Evolutionary conservation across 1,140 invertebrate species (phyloP).

Genomic region (Spodoptera frugiperda): DNA sequence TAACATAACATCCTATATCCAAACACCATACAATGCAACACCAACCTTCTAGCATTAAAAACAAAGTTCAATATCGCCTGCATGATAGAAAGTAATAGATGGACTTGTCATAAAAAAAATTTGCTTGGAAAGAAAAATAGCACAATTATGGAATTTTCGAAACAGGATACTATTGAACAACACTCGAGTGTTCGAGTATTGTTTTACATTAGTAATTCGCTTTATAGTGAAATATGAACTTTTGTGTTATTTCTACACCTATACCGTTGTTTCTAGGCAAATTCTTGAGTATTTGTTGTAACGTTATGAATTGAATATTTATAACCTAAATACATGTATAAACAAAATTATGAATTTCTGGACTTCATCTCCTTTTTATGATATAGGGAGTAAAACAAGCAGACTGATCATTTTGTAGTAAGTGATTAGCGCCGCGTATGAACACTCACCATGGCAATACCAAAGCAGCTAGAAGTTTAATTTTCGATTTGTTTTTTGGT

Average conservation of each 20-base stretch:
- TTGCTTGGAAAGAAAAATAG: constrained; percentile 51
- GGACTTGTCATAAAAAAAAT: not conserved
- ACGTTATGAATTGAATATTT: not conserved
- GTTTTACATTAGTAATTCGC: constrained; percentile 51
- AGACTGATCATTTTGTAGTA: too few species aligned
- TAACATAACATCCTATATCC: not conserved
- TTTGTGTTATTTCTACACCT: not conserved
- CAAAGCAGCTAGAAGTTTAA: too few species aligned
- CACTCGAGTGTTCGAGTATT: constrained; percentile 47
- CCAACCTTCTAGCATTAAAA: not conserved
- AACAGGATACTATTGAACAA: constrained; percentile 55
- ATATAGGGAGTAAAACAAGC: too few species aligned
- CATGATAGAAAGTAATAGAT: not conserved
- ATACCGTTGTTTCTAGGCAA: not conserved
- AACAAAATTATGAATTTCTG: too few species aligned
- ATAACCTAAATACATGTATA: too few species aligned
- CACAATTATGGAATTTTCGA: constrained; percentile 56
- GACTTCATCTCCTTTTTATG: too few species aligned
- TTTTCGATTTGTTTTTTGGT: too few species aligned
- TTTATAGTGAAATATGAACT: constrained; percentile 30
- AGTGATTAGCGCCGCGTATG: too few species aligned
- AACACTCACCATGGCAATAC: too few species aligned
- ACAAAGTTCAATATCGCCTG: constrained; percentile 5
- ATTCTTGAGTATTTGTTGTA: not conserved
- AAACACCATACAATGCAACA: not conserved